A percentile compares a stretch with the other conserved stretches of the same genome.
phyloP scores from a whole-genome alignment of 2,888 invertebrate genomes.

The Sphinx pinastri region DNA sequence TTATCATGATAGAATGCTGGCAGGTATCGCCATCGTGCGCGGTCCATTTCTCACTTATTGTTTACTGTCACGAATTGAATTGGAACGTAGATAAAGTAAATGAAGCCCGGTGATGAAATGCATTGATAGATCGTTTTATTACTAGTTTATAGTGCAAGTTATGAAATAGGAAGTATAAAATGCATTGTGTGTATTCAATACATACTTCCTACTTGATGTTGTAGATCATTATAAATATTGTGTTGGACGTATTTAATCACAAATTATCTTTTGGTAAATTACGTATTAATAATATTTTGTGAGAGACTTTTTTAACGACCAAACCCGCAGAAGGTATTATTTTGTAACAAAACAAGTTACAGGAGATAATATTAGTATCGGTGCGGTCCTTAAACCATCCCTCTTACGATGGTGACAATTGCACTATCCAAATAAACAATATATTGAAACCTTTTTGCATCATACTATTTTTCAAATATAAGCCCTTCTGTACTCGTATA shows the following conservation, averaged over 20 bases:
- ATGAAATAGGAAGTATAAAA: constrained; percentile 11
- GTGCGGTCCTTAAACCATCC: no score
- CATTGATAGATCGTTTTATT: constrained; percentile 9
- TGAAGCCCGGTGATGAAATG: constrained; percentile 16
- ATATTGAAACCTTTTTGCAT: background rate
- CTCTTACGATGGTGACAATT: no score
- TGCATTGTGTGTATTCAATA: no score
- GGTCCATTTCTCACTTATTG: constrained; percentile 10
- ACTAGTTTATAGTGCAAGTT: background rate
- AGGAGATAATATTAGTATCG: no score
- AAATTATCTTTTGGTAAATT: no score
- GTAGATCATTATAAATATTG: background rate
- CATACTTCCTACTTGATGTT: background rate
- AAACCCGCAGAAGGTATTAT: no score
- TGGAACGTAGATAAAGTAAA: constrained; percentile 13
- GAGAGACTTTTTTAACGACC: no score
- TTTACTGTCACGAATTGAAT: constrained; percentile 3
- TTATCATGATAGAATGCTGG: constrained; percentile 32
- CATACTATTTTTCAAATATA: background rate
- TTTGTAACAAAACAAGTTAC: no score
- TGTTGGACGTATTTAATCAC: no score
- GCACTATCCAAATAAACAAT: no score
- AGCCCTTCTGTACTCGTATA: background rate
- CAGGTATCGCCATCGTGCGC: constrained; percentile 8
- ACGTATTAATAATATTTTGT: no score